These are phyloP conservation scores for Drosophila persimilis DNA, from an alignment of 1,140 invertebrate genomes.

Conservation along the genomic window DNA sequence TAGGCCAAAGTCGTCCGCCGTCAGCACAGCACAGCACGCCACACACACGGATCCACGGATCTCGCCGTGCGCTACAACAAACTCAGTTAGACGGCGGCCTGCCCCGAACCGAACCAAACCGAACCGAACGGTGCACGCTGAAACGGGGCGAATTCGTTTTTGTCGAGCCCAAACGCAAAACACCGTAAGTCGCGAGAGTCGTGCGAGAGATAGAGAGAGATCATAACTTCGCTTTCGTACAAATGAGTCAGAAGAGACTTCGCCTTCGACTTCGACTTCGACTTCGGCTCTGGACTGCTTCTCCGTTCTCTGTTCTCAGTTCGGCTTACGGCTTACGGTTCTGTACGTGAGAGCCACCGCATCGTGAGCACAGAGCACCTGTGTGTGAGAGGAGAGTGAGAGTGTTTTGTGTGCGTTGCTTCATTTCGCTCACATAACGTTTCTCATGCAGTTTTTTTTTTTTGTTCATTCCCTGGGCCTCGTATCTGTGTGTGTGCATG, in stretches of 20 bases:
- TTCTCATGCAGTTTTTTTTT: slow-evolving; percentile 78
- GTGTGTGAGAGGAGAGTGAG: slow-evolving; percentile 69
- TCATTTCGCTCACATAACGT: slow-evolving; percentile 78
- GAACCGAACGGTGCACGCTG: too few species aligned
- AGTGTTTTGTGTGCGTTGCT: slow-evolving; percentile 71
- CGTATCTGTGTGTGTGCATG: slow-evolving; percentile 18
- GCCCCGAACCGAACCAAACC: not conserved
- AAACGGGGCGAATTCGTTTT: slow-evolving; percentile 29
- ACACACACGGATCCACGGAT: slow-evolving; percentile 19
- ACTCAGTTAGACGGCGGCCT: slow-evolving; percentile 69
- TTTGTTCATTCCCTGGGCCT: slow-evolving; percentile 29
- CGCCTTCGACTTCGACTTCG: slow-evolving; percentile 1
- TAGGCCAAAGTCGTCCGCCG: slow-evolving; percentile 71
- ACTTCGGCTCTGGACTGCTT: not conserved
- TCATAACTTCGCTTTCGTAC: slow-evolving; percentile 68
- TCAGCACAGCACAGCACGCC: slow-evolving; percentile 16
- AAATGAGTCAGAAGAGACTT: slow-evolving; percentile 50
- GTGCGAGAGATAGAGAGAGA: slow-evolving; percentile 6
- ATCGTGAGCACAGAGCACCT: slow-evolving; percentile 38
- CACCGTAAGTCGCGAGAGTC: slow-evolving; percentile 67
- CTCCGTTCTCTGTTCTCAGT: too few species aligned
- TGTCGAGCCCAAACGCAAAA: slow-evolving; percentile 51
- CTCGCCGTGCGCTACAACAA: slow-evolving; percentile 57
- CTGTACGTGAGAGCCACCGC: slow-evolving; percentile 1
- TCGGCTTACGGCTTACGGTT: too few species aligned